These are phyloP conservation scores for Sturnus vulgaris DNA, from an alignment of 2,113 vertebrate genomes.

Conservation along the genomic window DNA sequence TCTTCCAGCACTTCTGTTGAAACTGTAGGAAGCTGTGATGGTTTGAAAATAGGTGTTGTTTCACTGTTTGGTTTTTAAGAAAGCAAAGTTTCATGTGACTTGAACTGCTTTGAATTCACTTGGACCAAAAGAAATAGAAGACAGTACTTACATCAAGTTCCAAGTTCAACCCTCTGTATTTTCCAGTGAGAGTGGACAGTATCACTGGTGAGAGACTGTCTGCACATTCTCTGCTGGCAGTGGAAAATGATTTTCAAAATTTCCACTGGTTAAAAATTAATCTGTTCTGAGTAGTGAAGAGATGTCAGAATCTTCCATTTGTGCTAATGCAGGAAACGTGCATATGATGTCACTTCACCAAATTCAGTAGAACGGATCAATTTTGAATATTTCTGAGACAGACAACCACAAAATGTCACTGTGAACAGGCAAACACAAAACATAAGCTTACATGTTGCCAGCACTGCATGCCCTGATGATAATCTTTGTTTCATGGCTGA, in stretches of 20 bases:
- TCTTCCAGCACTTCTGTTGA: not conserved
- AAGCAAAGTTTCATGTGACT: not conserved
- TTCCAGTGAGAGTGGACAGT: not conserved
- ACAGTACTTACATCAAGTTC: not conserved
- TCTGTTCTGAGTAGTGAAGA: not conserved
- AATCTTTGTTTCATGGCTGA: conserved; percentile 1
- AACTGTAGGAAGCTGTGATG: not conserved
- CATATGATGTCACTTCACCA: not conserved
- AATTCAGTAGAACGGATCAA: not conserved
- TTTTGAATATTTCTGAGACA: not conserved
- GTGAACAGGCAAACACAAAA: not conserved
- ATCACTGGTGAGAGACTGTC: not conserved
- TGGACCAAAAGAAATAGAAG: not conserved
- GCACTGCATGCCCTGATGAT: not conserved
- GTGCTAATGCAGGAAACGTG: not conserved
- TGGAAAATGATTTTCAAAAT: not conserved
- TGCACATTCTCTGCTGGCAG: not conserved
- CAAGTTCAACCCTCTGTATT: not conserved
- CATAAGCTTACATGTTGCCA: not conserved
- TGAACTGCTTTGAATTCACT: not conserved
- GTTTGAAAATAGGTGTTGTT: not conserved
- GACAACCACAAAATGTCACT: not conserved
- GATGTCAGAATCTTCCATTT: not conserved
- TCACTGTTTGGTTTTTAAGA: not conserved
- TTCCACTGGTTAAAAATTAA: not conserved